Conservation (phyloP, 2,113 vertebrate species). For the Apteryx owenii region DNA sequence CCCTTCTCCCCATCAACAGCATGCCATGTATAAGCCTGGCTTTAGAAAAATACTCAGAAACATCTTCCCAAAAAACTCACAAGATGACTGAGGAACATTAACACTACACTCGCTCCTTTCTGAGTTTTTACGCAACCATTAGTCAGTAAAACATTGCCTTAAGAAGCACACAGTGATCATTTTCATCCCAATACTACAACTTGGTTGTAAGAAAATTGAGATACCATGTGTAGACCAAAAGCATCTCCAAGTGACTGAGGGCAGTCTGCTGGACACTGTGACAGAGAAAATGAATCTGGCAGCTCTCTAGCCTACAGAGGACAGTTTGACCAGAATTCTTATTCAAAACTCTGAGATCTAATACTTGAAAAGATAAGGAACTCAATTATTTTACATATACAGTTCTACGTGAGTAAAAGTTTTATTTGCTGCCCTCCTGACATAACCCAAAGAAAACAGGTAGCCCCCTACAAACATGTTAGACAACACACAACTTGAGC, state of each 20-base stretch:
- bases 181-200: not conserved
- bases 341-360: not conserved
- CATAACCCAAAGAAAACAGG: not conserved
- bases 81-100: not conserved
- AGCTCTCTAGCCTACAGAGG: not conserved
- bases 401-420: not conserved
- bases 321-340: not conserved
- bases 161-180: not conserved
- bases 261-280: not conserved
- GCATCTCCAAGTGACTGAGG: not conserved
- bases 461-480: not conserved
- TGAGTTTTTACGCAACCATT: not conserved
- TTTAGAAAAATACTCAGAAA: not conserved
- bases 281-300: not conserved
- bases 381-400: not conserved
- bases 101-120: not conserved
- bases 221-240: not conserved
- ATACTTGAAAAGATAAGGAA: not conserved
- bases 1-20: not conserved
- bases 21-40: not conserved
- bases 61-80: not conserved
- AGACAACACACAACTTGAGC: not conserved
- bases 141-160: not conserved
- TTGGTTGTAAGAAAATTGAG: not conserved
- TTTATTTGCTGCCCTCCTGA: not conserved